These are phyloP conservation scores for Kryptolebias marmoratus DNA, from an alignment of 2,113 vertebrate species.

Conservation along the genomic window DNA sequence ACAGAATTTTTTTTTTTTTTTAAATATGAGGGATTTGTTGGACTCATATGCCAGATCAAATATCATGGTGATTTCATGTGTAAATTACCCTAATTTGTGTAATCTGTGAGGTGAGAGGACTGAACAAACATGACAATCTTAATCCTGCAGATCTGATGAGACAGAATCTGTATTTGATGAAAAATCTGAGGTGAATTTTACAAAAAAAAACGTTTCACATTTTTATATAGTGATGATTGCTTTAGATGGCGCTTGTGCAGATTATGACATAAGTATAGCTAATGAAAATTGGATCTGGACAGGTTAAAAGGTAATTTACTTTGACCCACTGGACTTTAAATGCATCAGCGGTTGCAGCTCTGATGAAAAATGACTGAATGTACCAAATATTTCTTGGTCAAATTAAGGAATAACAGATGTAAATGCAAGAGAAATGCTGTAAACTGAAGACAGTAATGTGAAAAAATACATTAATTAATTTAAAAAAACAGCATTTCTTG, in stretches of 20 bases:
- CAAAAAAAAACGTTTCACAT: background rate
- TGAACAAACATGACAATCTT: conserved; percentile 53
- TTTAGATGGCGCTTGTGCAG: conserved; percentile 1
- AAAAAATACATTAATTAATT: too few relatives aligned
- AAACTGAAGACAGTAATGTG: too few relatives aligned
- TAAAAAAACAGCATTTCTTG: too few relatives aligned
- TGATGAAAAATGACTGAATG: background rate
- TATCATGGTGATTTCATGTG: conserved; percentile 33
- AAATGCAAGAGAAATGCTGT: too few relatives aligned
- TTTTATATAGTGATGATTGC: background rate
- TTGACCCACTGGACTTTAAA: background rate
- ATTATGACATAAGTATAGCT: background rate
- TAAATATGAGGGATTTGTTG: conserved; percentile 10
- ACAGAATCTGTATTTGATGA: conserved; percentile 21
- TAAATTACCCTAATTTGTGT: conserved; percentile 59
- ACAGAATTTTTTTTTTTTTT: conserved; percentile 36
- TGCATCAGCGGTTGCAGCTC: background rate
- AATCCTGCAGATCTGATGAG: conserved; percentile 38
- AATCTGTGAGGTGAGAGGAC: conserved; percentile 41
- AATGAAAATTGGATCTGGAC: background rate
- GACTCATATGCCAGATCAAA: conserved; percentile 55
- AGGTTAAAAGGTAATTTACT: conserved; percentile 1
- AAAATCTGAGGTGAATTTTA: conserved; percentile 26
- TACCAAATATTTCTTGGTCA: too few relatives aligned
- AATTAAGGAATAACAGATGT: too few relatives aligned